Evolutionary conservation across 1,140 invertebrate species (phyloP).

Genomic region (Sesamia nonagrioides): DNA sequence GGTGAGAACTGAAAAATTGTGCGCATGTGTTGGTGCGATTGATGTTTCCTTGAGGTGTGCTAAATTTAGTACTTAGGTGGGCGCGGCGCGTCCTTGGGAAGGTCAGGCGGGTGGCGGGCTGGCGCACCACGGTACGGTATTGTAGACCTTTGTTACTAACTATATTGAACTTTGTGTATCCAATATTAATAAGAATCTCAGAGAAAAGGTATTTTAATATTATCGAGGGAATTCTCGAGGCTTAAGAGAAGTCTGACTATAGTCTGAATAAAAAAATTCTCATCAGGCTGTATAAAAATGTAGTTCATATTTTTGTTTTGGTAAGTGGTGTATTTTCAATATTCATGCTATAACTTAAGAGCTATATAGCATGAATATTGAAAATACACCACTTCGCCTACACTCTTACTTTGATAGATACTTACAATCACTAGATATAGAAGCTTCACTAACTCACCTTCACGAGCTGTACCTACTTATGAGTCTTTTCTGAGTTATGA

Average conservation of each 20-base stretch:
- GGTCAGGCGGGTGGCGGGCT: slow-evolving; percentile 29
- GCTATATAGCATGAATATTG: too few species aligned
- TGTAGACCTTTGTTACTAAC: not conserved
- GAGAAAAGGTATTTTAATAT: not conserved
- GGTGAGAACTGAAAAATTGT: slow-evolving; percentile 65
- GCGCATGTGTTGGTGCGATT: slow-evolving; percentile 85
- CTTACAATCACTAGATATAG: too few species aligned
- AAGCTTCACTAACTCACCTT: too few species aligned
- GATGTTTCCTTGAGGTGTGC: slow-evolving; percentile 86
- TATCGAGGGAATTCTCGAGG: not conserved
- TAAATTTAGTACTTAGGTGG: slow-evolving; percentile 81
- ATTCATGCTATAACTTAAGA: too few species aligned
- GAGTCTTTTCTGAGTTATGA: too few species aligned
- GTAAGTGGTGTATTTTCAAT: too few species aligned
- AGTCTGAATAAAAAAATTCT: not conserved
- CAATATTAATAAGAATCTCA: not conserved
- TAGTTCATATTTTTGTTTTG: too few species aligned
- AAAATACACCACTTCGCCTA: too few species aligned
- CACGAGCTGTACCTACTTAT: too few species aligned
- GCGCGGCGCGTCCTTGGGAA: slow-evolving; percentile 62
- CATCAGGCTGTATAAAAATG: too few species aligned
- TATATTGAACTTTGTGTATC: slow-evolving; percentile 16
- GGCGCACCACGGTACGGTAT: not conserved
- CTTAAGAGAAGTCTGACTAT: not conserved
- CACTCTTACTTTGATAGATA: too few species aligned